Evolutionary conservation across 2,797 vertebrate species (phyloP).

Genomic region (Trichosurus vulpecula): DNA sequence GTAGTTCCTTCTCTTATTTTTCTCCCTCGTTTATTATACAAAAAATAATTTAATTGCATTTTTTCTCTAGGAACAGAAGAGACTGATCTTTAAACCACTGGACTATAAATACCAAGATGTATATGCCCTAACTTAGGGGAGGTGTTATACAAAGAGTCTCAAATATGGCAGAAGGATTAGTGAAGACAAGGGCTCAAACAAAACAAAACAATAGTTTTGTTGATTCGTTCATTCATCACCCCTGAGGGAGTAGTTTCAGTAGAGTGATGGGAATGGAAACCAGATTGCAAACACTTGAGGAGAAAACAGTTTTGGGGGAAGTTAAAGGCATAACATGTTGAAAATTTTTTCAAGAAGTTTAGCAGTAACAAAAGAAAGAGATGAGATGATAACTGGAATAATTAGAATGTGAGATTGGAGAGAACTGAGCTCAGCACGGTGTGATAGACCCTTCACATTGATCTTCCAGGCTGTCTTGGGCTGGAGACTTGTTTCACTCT

Average conservation of each 20-base stretch:
- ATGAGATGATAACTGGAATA: no score
- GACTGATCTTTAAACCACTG: neutral
- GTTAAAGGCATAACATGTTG: neutral
- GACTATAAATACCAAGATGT: neutral
- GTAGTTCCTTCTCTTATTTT: no score
- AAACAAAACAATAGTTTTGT: neutral
- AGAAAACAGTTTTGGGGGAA: neutral
- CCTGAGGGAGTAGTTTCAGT: neutral
- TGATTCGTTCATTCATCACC: neutral
- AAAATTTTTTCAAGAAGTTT: neutral
- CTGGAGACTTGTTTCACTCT: no score
- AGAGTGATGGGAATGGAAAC: neutral
- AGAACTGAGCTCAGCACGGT: no score
- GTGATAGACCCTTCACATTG: no score
- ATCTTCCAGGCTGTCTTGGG: no score
- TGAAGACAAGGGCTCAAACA: neutral
- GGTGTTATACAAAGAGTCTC: neutral
- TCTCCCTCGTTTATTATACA: no score
- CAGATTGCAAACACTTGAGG: neutral
- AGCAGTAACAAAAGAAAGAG: no score
- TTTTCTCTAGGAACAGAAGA: neutral
- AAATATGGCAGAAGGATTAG: neutral
- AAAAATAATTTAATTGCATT: no score
- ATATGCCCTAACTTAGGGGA: neutral
- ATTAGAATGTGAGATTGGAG: no score